phyloP scores from a whole-genome alignment of 2,797 vertebrate genomes.

The Brachyalestes nurse region DNA sequence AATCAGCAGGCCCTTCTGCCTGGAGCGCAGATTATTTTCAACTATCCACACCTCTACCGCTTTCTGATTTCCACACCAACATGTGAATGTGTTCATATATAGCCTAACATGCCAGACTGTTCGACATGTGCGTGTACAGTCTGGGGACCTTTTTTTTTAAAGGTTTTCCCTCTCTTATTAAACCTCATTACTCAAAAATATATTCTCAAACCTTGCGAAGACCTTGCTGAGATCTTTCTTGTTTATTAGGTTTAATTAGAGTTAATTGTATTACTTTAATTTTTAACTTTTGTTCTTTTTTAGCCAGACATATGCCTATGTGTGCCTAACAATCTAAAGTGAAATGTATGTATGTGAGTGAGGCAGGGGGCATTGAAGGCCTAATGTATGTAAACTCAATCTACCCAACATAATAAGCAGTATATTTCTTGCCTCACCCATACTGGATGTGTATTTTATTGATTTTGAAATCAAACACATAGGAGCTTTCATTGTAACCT shows the following conservation, averaged over 20 bases:
- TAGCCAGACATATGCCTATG: too few relatives aligned
- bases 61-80: conserved; percentile 41
- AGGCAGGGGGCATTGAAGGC: too few relatives aligned
- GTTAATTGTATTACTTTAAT: neutral
- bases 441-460: conserved; percentile 10
- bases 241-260: too few relatives aligned
- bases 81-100: conserved; percentile 49
- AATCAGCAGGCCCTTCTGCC: conserved; percentile 53
- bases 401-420: neutral
- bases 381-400: neutral
- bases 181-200: neutral
- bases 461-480: conserved; percentile 27
- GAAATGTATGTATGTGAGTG: neutral
- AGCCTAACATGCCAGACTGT: conserved; percentile 43
- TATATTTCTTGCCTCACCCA: neutral
- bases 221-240: too few relatives aligned
- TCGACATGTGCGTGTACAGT: neutral
- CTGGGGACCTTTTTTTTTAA: neutral
- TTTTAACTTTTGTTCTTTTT: neutral
- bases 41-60: conserved; percentile 44
- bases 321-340: neutral
- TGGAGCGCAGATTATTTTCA: conserved; percentile 54
- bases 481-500: neutral
- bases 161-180: neutral
- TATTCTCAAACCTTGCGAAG: too few relatives aligned